phyloP scores from a whole-genome alignment of 2,113 vertebrate genomes.

The Holacanthus passer region DNA sequence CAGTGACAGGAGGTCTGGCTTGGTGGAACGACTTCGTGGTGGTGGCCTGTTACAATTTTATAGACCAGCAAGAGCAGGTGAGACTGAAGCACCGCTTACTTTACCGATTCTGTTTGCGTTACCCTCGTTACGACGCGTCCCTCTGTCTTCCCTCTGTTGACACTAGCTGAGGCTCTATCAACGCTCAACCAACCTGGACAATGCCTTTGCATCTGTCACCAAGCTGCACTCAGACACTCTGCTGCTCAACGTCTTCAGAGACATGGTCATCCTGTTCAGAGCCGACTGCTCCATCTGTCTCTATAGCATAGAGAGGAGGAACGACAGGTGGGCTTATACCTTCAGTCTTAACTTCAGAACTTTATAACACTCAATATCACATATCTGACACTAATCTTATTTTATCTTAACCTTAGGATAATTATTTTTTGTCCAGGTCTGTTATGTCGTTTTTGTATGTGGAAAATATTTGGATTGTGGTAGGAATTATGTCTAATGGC shows the following conservation, averaged over 20 bases:
- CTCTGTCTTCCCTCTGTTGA: not conserved
- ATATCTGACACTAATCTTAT: not conserved
- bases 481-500: too few species aligned
- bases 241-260: slow-evolving; percentile 95
- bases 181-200: slow-evolving; percentile 96
- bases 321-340: slow-evolving; percentile 87
- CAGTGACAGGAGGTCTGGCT: slow-evolving; percentile 94
- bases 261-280: slow-evolving; percentile 94
- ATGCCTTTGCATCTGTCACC: slow-evolving; percentile 94
- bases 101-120: not conserved
- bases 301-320: slow-evolving; percentile 93
- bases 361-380: too few species aligned
- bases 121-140: not conserved
- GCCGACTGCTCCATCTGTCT: slow-evolving; percentile 98
- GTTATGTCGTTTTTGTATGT: not conserved
- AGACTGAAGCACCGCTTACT: slow-evolving; percentile 1
- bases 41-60: slow-evolving; percentile 96
- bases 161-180: slow-evolving; percentile 92
- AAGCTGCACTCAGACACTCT: slow-evolving; percentile 93
- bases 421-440: too few species aligned
- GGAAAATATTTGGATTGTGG: not conserved
- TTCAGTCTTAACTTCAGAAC: not conserved
- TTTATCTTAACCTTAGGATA: too few species aligned
- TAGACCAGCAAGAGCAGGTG: slow-evolving; percentile 96
- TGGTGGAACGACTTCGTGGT: slow-evolving; percentile 99